Evolutionary conservation across 2,888 invertebrate species (phyloP).

Genomic region (Taenaris catops): DNA sequence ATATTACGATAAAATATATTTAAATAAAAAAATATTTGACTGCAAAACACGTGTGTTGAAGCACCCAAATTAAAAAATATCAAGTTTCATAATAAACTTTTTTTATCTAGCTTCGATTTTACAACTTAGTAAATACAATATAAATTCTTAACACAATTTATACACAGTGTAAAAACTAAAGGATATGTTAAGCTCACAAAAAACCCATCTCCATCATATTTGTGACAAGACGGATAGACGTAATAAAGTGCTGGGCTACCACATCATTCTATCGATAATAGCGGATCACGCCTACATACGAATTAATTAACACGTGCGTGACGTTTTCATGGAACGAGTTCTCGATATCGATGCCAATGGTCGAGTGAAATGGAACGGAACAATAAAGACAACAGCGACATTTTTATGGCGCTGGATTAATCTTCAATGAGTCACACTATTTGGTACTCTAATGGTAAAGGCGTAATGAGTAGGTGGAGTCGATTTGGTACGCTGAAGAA

Average conservation of each 20-base stretch:
- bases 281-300: constrained; percentile 65
- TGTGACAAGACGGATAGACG: constrained; percentile 52
- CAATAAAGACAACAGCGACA: constrained; percentile 55
- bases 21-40: too few relatives aligned
- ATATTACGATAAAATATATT: too few relatives aligned
- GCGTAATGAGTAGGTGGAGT: constrained; percentile 1
- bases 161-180: constrained; percentile 11
- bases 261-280: constrained; percentile 71
- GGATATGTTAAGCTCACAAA: constrained; percentile 10
- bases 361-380: constrained; percentile 60
- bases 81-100: constrained; percentile 3
- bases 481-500: background rate
- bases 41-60: constrained; percentile 1
- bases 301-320: constrained; percentile 71
- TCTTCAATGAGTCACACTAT: constrained; percentile 56
- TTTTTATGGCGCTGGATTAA: constrained; percentile 60
- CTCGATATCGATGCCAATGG: constrained; percentile 58
- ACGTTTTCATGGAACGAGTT: constrained; percentile 59
- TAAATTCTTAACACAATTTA: constrained; percentile 9
- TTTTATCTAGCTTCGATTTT: constrained; percentile 1
- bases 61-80: background rate
- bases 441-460: background rate
- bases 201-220: constrained; percentile 24
- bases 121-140: background rate
- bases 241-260: constrained; percentile 69